Conservation (phyloP, 2,113 vertebrate species). For the Oncorhynchus kisutch region DNA sequence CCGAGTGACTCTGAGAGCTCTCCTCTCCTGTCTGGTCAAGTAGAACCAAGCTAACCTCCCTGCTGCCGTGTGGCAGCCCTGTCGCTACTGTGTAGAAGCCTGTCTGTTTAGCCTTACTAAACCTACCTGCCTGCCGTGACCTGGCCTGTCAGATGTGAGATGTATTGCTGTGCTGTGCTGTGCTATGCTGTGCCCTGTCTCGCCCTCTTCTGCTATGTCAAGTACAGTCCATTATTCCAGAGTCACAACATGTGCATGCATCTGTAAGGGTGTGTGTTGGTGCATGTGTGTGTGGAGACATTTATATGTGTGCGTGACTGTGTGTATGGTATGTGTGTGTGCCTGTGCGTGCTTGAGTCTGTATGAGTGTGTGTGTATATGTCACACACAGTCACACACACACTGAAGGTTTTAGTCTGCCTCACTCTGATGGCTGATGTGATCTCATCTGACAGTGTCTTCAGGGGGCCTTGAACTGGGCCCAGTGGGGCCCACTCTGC, state of each 20-base stretch:
- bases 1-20: background rate
- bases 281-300: too few relatives aligned
- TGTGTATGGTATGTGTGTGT: background rate
- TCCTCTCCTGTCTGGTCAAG: background rate
- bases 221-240: too few relatives aligned
- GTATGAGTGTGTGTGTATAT: background rate
- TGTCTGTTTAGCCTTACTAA: slow-evolving; percentile 88
- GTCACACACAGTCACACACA: too few relatives aligned
- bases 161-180: slow-evolving; percentile 10
- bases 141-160: background rate
- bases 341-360: background rate
- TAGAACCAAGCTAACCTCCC: slow-evolving; percentile 7
- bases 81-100: slow-evolving; percentile 59
- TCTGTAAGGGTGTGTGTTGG: too few relatives aligned
- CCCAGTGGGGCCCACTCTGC: background rate
- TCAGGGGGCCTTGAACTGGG: background rate
- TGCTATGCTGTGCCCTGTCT: background rate
- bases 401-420: background rate
- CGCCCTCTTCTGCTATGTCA: too few relatives aligned
- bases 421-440: background rate
- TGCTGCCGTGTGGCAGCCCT: slow-evolving; percentile 1
- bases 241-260: too few relatives aligned
- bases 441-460: background rate
- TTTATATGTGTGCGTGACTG: background rate
- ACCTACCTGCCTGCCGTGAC: slow-evolving; percentile 25